Base-by-base conservation (phyloP, 1,140 invertebrate genomes). In the Ostrea edulis region DNA sequence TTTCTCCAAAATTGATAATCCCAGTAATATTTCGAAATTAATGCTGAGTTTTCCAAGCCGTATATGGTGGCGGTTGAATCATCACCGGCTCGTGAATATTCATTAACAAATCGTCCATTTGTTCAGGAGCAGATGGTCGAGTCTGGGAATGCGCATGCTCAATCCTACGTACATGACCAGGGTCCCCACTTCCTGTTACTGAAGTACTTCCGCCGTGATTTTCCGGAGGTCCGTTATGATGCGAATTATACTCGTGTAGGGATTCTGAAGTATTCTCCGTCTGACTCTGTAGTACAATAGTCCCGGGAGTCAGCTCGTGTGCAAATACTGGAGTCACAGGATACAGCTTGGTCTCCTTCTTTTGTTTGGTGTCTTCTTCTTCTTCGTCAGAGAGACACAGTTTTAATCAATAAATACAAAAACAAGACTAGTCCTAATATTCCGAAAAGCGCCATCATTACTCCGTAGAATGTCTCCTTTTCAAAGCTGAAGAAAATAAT, bases 251-350 rank as follows among this genome's bases (percentile, higher is more conserved):
- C 62, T 90, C 87, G 2, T 88, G 89, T 55, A 88, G 81, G n/a
- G 22, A 90, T 90, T 22, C 89, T 51, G 55, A 90, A 90, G 82
- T 86, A 90, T 44, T 88, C 82, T 8, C 87, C 89, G 54, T 90
- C 87, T 7, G 62, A 12, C 85, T 85, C 54, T 88, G 89, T 0
- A 88, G 71, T 3, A 88, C 87, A 58, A 90, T 86, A 51, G 87
- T 53, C 9, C 89, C 89, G 0, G 89, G 89, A 62, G 88, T 86
- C 8, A 90, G n/a, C 54, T 90, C 89, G 20, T 90, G 87, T 0
- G 85, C 89, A 51, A 88, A 88, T 17, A 86, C 62, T 2, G 89
- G 86, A 7, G 71, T 85, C 44, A 68, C 0, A 1, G 86, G 89
- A 0, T 29, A 77, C n/a, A 53, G 5, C 14, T 52, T 51, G 0